These are phyloP conservation scores for zebrafish (Danio rerio) DNA, from an alignment of 2,113 vertebrate genomes.

Conservation along the genomic window GRCz12tu NC_133192.1:16894001-16894500, in stretches of 20 bases:
- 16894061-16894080: slow-evolving; percentile 35
- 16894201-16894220: neutral
- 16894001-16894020: slow-evolving; percentile 69
- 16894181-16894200: neutral
- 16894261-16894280: neutral
- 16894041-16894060: slow-evolving; percentile 38
- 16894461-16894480: too few relatives aligned
- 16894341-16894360: too few relatives aligned
- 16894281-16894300: neutral
- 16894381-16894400: too few relatives aligned
- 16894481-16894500: too few relatives aligned
- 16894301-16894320: too few relatives aligned
- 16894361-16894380: too few relatives aligned
- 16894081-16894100: slow-evolving; percentile 20
- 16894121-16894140: neutral
- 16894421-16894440: too few relatives aligned
- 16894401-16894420: too few relatives aligned
- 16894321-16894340: too few relatives aligned
- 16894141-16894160: neutral
- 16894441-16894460: too few relatives aligned
- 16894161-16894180: neutral
- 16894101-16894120: neutral
- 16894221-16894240: neutral
- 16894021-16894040: slow-evolving; percentile 69
- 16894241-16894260: neutral